Base-by-base conservation (phyloP, 2,888 invertebrate genomes). In the Drosophila sordidula region DNA sequence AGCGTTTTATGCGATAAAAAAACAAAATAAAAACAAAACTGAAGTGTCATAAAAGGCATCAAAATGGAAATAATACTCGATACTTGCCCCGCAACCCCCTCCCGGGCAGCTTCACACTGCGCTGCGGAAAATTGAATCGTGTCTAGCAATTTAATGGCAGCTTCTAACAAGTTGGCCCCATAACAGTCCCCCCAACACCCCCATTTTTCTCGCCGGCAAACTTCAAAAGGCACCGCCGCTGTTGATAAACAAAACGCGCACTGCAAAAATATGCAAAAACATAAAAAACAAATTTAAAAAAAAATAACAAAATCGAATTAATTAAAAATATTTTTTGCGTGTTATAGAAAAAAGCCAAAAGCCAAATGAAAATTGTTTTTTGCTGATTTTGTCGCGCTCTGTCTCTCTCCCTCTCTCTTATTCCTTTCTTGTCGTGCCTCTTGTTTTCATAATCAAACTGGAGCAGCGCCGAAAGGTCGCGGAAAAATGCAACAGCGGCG, bases 31-130 rank as follows among this genome's bases (percentile, higher is more conserved):
- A 75, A 58, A 69, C 61, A 61, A 78, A 80, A 70, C 70, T 76
- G 68, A 83, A 83, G 86, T 83, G 83, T 87, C 83, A 83, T 83
- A 83, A 83, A 83, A 85, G 80, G 55, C 83, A 87, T 87, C 80
- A 85, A 82, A 87, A 76, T 78, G 81, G 79, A 84, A 81, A 85
- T 85, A 70, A 82, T 81, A 73, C 72, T 71, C 61, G 38, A 56
- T 55, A 9, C 29, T 29, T 9, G 29, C 29, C 3, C 29, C 29
- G 9, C 29, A 29, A 9, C 32, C 29, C 6, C 9, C 26, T 8
- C 14, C n/a, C 45, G 6, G 34, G 2, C 50, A 65, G 34, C 34
- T 12, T 62, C 65, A 54, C 74, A 62, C 54, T 74, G 64, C 64
- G 66, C 63, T 69, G 63, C 65, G 80, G 69, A 79, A 87, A 83